These are phyloP conservation scores for Mus caroli DNA, from an alignment of 2,797 vertebrate genomes.

Conservation along the genomic window DNA sequence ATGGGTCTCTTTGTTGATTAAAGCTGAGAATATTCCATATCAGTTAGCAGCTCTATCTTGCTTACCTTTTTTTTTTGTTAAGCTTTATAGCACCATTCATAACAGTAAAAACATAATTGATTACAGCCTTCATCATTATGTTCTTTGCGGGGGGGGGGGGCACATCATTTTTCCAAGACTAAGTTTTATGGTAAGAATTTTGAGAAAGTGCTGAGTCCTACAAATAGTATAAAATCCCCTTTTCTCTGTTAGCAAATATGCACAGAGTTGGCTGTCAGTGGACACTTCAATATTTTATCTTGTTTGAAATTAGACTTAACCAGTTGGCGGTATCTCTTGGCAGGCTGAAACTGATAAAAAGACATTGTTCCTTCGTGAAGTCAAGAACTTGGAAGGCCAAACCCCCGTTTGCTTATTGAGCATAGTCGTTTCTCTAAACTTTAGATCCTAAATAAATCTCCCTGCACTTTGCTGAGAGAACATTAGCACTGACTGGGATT, in stretches of 20 bases:
- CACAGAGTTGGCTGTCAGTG: not conserved
- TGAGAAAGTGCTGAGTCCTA: constrained; percentile 54
- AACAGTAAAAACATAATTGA: not conserved
- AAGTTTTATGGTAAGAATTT: constrained; percentile 56
- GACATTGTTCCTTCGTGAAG: not conserved
- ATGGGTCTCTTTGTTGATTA: constrained; percentile 56
- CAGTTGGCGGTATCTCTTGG: constrained; percentile 47
- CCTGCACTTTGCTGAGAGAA: not conserved
- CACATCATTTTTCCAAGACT: constrained; percentile 41
- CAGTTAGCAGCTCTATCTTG: constrained; percentile 36
- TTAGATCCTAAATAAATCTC: not conserved
- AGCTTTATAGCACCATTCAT: not conserved
- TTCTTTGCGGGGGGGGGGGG: not conserved
- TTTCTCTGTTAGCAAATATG: not conserved
- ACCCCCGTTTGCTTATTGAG: not conserved
- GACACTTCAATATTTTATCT: not conserved
- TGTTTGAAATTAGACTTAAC: constrained; percentile 5
- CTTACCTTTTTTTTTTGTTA: constrained; percentile 36
- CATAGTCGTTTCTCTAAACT: not conserved
- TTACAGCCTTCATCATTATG: not conserved
- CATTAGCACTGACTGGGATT: not conserved
- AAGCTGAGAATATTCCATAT: not conserved
- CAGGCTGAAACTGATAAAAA: not conserved
- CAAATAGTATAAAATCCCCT: not conserved
- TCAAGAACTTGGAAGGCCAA: not conserved